Evolutionary conservation across 2,797 vertebrate species (phyloP), one percentile per base, ranked within the genome.

Genomic region (Lycodopsis pacificus): DNA sequence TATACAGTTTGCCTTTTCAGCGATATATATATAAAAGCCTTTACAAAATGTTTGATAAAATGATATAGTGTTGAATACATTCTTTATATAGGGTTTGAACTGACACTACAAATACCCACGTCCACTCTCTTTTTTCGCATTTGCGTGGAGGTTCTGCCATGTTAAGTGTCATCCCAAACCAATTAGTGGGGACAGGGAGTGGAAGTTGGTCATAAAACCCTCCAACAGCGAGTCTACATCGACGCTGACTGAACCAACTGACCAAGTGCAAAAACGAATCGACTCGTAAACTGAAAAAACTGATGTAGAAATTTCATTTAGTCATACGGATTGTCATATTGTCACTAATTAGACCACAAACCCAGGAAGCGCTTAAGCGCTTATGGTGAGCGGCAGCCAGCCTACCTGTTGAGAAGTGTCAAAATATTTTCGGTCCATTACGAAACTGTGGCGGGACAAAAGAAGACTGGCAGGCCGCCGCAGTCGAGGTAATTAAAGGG

Each of bases 131-230:
- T 56, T 34, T 34, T 56, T 7, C 4, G 4, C 20, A 8, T 32
- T 42, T 14, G 40, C 40, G 13, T 42, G 42, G 42, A 44, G 9
- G 14, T 15, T 42, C 46, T 3, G 5, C 62, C 19, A 53, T 49
- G 27, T 15, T 44, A 15, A 15, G 53, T 65, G 44, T 56, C 40
- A 57, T 58, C 58, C 40, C 58, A 27, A 69, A 51, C 69, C 64
- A 56, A 46, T 58, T 62, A 58, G n/a, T 0, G 7, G 12, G 5
- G 19, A 6, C 3, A 0, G 12, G 11, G 38, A 65, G 44, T 59
- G 61, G 53, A 40, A 56, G 44, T 59, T 40, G 32, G 61, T 65
- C 51, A 30, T 34, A 25, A 57, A 59, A 57, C 30, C 51, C 22
- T 25, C 1, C 12, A 30, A 49, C 42, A 49, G 51, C 1, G 4